phyloP scores from a whole-genome alignment of 1,140 invertebrate genomes.

The Cardiocondyla obscurior region DNA sequence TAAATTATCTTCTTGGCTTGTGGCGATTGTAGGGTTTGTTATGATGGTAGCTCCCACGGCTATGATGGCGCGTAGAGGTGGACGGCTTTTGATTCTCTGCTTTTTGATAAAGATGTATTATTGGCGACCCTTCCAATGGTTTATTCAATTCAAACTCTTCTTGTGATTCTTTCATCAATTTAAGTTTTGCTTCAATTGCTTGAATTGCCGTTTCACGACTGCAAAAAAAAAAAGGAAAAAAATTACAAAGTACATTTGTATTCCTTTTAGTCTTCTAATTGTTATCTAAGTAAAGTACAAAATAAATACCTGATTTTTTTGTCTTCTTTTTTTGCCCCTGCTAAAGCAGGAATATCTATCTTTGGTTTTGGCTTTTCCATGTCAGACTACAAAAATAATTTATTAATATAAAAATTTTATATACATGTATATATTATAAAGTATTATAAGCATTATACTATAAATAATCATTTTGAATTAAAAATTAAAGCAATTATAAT shows the following conservation, averaged over 20 bases:
- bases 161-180: slow-evolving; percentile 88
- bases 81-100: slow-evolving; percentile 81
- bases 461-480: slow-evolving; percentile 3
- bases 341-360: slow-evolving; percentile 90
- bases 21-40: slow-evolving; percentile 81
- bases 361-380: slow-evolving; percentile 89
- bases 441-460: no score
- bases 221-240: no score
- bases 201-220: slow-evolving; percentile 92
- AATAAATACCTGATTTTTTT: slow-evolving; percentile 84
- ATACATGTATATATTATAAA: no score
- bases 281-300: background rate
- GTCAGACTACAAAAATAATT: slow-evolving; percentile 86
- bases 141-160: slow-evolving; percentile 90
- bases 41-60: slow-evolving; percentile 73
- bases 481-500: slow-evolving; percentile 25
- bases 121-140: slow-evolving; percentile 86
- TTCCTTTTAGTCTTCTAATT: background rate
- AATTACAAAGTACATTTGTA: background rate
- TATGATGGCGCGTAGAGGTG: slow-evolving; percentile 78
- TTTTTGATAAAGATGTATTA: slow-evolving; percentile 88
- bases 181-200: slow-evolving; percentile 94
- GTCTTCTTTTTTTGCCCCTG: slow-evolving; percentile 88
- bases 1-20: slow-evolving; percentile 81
- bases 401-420: no score